Percentiles rank a stretch among this genome's conserved stretches.
phyloP scores from a whole-genome alignment of 2,888 invertebrate species.

The Crematogaster levior region DNA sequence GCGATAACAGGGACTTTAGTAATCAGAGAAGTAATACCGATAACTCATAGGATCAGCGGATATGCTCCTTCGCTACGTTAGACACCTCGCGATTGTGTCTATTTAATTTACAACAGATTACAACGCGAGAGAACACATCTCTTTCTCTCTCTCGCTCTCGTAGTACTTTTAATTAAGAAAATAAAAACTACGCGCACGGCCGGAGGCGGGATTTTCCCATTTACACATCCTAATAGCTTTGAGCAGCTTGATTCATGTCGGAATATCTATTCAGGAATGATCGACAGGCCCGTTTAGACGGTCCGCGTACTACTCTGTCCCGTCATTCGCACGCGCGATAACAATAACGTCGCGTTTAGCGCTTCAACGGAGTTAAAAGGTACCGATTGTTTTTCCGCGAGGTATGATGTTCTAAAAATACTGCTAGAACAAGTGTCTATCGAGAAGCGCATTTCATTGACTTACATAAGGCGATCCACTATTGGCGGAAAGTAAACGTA shows the following conservation, averaged over 20 bases:
- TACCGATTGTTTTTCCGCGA: constrained; percentile 21
- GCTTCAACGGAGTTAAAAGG: constrained; percentile 41
- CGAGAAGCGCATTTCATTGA: not conserved
- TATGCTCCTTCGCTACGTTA: constrained; percentile 1
- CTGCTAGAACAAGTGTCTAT: not conserved
- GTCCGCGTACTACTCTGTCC: constrained; percentile 26
- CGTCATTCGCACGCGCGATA: constrained; percentile 57
- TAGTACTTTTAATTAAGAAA: constrained; percentile 41
- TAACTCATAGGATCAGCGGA: constrained; percentile 56
- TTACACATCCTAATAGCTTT: not conserved
- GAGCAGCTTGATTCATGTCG: constrained; percentile 1
- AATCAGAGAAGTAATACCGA: constrained; percentile 44
- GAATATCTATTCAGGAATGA: constrained; percentile 47
- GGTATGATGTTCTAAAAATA: constrained; percentile 1
- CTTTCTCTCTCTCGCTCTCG: not conserved
- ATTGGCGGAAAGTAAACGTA: not conserved
- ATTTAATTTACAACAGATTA: constrained; percentile 63
- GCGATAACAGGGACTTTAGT: constrained; percentile 60
- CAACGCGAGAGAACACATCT: not conserved
- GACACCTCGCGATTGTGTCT: not conserved
- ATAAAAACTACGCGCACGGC: constrained; percentile 17
- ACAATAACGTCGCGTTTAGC: constrained; percentile 69
- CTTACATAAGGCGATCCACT: not conserved
- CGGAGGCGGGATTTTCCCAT: constrained; percentile 1
- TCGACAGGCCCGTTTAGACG: constrained; percentile 61